Percentiles rank a stretch among this genome's conserved stretches.
Evolutionary conservation across 1,140 invertebrate genomes (phyloP).

Genomic region (Drosophila insularis): DNA sequence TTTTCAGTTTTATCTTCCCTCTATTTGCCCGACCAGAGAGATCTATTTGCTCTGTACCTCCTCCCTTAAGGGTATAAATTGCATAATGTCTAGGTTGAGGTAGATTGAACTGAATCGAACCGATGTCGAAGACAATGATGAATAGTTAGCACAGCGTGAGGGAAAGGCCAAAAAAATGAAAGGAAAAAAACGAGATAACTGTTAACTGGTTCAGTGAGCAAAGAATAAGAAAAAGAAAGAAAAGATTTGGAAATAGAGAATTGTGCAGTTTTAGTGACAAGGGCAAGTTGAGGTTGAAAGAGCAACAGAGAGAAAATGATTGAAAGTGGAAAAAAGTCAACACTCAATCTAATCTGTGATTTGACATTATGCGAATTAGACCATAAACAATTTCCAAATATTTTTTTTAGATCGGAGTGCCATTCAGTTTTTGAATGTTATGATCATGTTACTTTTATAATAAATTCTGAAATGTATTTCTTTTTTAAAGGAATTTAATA

Average conservation of each 20-base stretch:
- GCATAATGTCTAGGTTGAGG: slow-evolving; percentile 23
- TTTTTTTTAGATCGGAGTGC: no score
- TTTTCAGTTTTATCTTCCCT: not conserved
- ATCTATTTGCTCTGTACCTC: slow-evolving; percentile 25
- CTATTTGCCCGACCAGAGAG: not conserved
- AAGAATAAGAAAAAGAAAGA: slow-evolving; percentile 11
- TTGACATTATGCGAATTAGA: not conserved
- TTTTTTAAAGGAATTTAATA: no score
- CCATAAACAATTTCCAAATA: not conserved
- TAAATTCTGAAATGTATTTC: no score
- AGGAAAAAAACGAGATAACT: slow-evolving; percentile 29
- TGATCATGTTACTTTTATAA: no score
- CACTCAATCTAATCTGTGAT: not conserved
- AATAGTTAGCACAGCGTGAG: slow-evolving; percentile 25
- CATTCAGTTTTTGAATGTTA: no score
- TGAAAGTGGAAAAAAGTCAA: not conserved
- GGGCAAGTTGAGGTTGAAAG: not conserved
- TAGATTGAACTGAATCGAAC: slow-evolving; percentile 9
- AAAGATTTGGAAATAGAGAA: not conserved
- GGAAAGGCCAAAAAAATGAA: slow-evolving; percentile 1
- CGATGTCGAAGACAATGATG: slow-evolving; percentile 31
- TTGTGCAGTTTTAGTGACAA: no score
- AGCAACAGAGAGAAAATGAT: no score
- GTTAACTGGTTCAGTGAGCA: slow-evolving; percentile 47
- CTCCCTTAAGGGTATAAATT: slow-evolving; percentile 25